These are phyloP conservation scores for Ptilodon capucinus DNA, from an alignment of 2,888 invertebrate genomes.

Conservation along the genomic window DNA sequence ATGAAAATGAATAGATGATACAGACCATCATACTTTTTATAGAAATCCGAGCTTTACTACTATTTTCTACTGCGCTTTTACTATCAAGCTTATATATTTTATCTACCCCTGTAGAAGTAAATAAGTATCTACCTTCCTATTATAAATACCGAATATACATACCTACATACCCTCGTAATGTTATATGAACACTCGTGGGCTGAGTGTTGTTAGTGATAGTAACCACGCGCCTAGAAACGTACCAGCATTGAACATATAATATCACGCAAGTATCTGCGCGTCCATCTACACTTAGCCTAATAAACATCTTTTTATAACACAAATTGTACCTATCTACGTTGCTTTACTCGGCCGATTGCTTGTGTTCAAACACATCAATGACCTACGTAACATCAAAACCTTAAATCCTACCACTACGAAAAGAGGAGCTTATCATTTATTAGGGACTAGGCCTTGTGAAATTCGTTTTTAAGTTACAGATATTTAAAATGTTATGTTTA, in stretches of 20 bases:
- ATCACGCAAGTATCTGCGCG: no score
- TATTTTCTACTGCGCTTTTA: slow-evolving; percentile 70
- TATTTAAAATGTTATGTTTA: slow-evolving; percentile 53
- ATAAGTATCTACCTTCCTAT: no score
- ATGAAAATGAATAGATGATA: background rate
- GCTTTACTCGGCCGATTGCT: slow-evolving; percentile 26
- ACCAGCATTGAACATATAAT: slow-evolving; percentile 18
- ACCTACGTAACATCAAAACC: slow-evolving; percentile 23
- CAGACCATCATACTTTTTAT: background rate
- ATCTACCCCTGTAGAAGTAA: slow-evolving; percentile 35
- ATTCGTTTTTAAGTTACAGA: slow-evolving; percentile 45
- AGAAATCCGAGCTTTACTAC: slow-evolving; percentile 72
- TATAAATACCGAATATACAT: no score
- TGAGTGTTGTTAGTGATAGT: no score
- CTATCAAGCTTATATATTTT: slow-evolving; percentile 64
- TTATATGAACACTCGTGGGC: slow-evolving; percentile 13
- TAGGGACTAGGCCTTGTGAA: slow-evolving; percentile 60
- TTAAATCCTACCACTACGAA: slow-evolving; percentile 38
- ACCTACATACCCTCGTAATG: slow-evolving; percentile 11
- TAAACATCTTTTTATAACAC: no score
- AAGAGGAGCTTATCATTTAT: slow-evolving; percentile 76
- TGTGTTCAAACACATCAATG: no score
- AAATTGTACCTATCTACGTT: background rate
- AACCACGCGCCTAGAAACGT: background rate
- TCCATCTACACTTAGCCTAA: no score